These are phyloP conservation scores for Aphidius colemani DNA, from an alignment of 2,888 invertebrate genomes.

Conservation along the genomic window DNA sequence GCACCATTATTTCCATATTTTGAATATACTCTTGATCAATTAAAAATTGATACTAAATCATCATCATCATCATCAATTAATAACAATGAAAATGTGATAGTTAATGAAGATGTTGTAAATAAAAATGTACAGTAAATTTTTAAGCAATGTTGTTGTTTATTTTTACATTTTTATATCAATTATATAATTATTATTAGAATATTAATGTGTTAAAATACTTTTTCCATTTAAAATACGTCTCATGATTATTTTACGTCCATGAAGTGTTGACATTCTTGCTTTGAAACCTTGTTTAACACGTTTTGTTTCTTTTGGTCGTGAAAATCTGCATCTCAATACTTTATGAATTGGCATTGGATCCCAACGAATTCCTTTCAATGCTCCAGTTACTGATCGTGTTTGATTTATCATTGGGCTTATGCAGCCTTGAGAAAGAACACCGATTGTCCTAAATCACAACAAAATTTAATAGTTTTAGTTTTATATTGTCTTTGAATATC, in stretches of 20 bases:
- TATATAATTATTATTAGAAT: conserved; percentile 4
- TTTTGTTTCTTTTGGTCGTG: conserved; percentile 74
- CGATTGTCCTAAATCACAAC: conserved; percentile 16
- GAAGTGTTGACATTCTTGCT: conserved; percentile 70
- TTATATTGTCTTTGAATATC: conserved; percentile 11
- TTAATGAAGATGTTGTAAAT: conserved; percentile 13
- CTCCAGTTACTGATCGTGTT: conserved; percentile 12
- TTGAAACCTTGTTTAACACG: conserved; percentile 76
- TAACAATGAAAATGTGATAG: neutral
- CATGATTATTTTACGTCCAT: conserved; percentile 75
- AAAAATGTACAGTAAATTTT: conserved; percentile 9
- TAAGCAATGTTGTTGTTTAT: conserved; percentile 22
- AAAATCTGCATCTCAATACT: conserved; percentile 72
- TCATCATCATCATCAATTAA: conserved; percentile 7
- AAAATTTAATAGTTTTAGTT: conserved; percentile 21
- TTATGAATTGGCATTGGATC: conserved; percentile 51
- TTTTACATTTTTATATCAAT: neutral
- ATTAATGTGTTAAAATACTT: conserved; percentile 71
- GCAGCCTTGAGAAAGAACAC: neutral
- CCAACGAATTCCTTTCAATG: conserved; percentile 43
- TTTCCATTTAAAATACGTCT: conserved; percentile 76
- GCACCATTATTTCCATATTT: conserved; percentile 52
- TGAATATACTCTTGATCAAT: conserved; percentile 51
- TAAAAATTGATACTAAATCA: conserved; percentile 42
- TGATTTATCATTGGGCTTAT: conserved; percentile 32